These are phyloP conservation scores for Carassius carassius DNA, from an alignment of 2,113 vertebrate species.

Conservation along the genomic window DNA sequence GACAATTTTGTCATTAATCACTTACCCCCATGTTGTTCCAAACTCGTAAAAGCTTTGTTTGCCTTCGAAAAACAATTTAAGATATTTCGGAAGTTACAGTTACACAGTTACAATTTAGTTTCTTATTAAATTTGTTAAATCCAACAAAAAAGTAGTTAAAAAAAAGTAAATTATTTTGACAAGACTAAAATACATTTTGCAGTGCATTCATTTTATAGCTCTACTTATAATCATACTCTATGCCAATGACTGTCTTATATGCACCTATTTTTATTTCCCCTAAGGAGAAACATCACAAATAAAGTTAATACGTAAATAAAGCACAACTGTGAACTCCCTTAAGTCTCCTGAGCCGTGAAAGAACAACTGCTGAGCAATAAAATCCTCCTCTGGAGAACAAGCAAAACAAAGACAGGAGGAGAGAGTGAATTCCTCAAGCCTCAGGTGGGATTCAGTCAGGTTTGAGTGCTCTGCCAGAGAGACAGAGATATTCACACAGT, in stretches of 20 bases:
- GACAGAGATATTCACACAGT: neutral
- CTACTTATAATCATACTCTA: neutral
- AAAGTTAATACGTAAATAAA: neutral
- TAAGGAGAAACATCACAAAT: neutral
- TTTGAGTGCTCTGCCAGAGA: neutral
- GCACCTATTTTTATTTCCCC: slow-evolving; percentile 8
- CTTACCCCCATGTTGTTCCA: too few relatives aligned
- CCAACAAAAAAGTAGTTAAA: neutral
- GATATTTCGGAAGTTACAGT: too few relatives aligned
- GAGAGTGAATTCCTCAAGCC: neutral
- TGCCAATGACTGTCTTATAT: neutral
- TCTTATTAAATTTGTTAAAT: neutral
- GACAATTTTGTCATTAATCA: too few relatives aligned
- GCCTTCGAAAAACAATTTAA: too few relatives aligned
- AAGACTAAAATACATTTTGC: neutral
- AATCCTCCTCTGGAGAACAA: neutral
- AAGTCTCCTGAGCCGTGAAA: slow-evolving; percentile 3
- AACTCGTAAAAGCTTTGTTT: too few relatives aligned
- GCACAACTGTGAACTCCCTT: neutral
- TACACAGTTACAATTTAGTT: neutral
- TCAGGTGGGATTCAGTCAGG: slow-evolving; percentile 5
- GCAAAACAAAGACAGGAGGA: slow-evolving; percentile 23
- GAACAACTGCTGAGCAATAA: neutral
- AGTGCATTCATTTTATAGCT: neutral
- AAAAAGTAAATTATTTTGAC: neutral